Conservation (phyloP, 2,888 invertebrate genomes). For the Synergus gifuensis region DNA sequence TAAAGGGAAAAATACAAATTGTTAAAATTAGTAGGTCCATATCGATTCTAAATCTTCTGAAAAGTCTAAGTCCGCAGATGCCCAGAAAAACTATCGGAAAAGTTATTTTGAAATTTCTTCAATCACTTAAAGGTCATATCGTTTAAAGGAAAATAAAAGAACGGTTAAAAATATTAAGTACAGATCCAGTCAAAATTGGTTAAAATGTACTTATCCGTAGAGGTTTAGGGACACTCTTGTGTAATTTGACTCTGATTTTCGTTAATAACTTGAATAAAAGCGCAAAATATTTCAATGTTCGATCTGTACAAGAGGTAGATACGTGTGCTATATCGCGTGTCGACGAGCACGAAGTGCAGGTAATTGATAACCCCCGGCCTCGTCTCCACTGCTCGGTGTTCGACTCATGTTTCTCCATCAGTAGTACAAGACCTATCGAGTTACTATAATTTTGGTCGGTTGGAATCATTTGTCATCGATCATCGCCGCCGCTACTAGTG, state of each 20-base stretch:
- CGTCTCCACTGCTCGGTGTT: constrained; percentile 51
- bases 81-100: too few species aligned
- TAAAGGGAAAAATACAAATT: too few species aligned
- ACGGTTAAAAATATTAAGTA: background rate
- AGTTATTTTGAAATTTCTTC: too few species aligned
- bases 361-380: constrained; percentile 62
- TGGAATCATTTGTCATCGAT: constrained; percentile 54
- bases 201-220: background rate
- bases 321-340: constrained; percentile 48
- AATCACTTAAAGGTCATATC: too few species aligned
- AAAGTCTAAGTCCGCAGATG: too few species aligned
- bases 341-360: constrained; percentile 45
- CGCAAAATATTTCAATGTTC: background rate
- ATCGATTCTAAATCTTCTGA: too few species aligned
- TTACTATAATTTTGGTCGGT: constrained; percentile 53
- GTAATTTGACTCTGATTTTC: background rate
- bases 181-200: background rate
- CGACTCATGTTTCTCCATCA: constrained; percentile 53
- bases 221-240: background rate
- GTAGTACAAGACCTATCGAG: constrained; percentile 47
- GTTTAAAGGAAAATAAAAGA: too few species aligned
- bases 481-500: background rate
- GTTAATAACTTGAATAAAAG: background rate
- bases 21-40: too few species aligned
- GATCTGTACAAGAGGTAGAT: background rate